Evolutionary conservation across 2,113 vertebrate species (phyloP).

Genomic region (Ceratotherium simum): DNA sequence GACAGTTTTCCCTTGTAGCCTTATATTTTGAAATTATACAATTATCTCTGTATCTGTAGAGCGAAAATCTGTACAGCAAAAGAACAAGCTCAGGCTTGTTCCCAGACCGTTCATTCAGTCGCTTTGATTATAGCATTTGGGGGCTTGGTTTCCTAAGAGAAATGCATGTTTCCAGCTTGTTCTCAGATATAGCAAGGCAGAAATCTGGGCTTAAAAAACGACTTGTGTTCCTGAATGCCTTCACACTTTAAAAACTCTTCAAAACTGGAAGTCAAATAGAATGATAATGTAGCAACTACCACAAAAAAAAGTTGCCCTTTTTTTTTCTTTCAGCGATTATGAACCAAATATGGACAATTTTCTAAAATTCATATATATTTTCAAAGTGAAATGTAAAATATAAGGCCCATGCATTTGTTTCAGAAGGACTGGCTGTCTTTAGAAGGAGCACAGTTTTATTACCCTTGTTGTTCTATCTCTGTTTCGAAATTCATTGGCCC

Average conservation of each 20-base stretch:
- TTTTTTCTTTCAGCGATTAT: not conserved
- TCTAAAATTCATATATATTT: not conserved
- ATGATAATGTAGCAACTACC: not conserved
- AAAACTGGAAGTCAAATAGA: conserved; percentile 50
- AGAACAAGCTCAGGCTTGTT: conserved; percentile 64
- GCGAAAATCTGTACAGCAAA: not conserved
- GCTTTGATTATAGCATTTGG: conserved; percentile 85
- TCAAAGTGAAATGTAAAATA: not conserved
- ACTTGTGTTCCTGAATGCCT: conserved; percentile 48
- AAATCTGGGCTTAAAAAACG: conserved; percentile 55
- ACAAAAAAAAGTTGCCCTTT: not conserved
- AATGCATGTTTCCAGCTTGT: conserved; percentile 82
- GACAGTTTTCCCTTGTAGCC: conserved; percentile 17
- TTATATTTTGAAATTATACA: conserved; percentile 47
- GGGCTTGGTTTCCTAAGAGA: conserved; percentile 75
- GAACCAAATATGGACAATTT: not conserved
- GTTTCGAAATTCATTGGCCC: not conserved
- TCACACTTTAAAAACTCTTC: conserved; percentile 21
- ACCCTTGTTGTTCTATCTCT: not conserved
- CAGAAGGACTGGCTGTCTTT: not conserved
- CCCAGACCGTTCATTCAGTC: conserved; percentile 74
- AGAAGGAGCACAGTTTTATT: not conserved
- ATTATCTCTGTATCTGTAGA: not conserved
- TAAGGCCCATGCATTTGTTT: not conserved
- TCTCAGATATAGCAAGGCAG: conserved; percentile 69